A percentile compares a stretch with the other conserved stretches of the same genome.
phyloP scores from a whole-genome alignment of 2,888 invertebrate species.

The Drosophila maculinotata region DNA sequence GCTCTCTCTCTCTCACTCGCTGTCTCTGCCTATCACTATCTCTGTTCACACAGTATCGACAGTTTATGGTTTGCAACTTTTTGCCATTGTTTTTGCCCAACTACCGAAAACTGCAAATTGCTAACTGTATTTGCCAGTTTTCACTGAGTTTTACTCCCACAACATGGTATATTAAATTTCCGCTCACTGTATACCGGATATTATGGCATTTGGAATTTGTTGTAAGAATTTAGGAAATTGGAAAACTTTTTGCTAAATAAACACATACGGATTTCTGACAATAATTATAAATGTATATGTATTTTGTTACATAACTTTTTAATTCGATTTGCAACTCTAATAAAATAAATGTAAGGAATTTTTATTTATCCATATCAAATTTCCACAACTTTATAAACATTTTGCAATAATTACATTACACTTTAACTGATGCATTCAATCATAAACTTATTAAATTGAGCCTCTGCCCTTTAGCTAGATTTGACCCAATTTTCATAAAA shows the following conservation, averaged over 20 bases:
- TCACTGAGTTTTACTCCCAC: constrained; percentile 2
- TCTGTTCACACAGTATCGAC: constrained; percentile 16
- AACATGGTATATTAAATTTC: constrained; percentile 3
- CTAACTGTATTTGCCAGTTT: neutral
- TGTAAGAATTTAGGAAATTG: constrained; percentile 9
- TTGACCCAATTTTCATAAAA: constrained; percentile 64
- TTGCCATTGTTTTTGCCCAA: constrained; percentile 35
- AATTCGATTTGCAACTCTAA: no score
- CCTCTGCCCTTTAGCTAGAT: constrained; percentile 8
- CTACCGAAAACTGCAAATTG: constrained; percentile 11
- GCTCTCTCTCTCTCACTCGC: neutral
- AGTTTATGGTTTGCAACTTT: constrained; percentile 34
- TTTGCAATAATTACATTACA: no score
- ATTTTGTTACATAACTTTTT: no score
- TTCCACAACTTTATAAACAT: no score
- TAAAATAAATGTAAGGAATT: no score
- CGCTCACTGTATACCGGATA: neutral
- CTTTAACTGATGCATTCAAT: constrained; percentile 7
- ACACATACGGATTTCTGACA: neutral
- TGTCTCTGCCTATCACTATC: neutral
- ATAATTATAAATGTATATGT: neutral
- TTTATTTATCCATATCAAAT: no score
- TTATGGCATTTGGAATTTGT: neutral
- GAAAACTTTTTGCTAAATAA: neutral
- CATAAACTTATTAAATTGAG: neutral